phyloP scores from a whole-genome alignment of 2,888 invertebrate species.

The Drosophila bunnanda region DNA sequence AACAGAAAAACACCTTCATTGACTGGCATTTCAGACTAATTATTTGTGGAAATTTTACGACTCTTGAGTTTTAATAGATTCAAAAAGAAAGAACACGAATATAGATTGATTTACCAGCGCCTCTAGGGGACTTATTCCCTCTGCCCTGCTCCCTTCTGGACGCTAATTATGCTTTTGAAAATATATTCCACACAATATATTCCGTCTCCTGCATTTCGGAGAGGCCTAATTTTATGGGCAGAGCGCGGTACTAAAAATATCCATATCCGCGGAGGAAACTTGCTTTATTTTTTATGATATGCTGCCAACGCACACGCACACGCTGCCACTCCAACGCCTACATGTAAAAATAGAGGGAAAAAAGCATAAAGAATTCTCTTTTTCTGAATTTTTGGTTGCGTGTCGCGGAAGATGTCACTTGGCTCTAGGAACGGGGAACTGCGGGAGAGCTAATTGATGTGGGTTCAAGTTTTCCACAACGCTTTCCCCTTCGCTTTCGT shows the following conservation, averaged over 20 bases:
- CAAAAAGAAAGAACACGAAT: constrained; percentile 3
- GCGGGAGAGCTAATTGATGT: constrained; percentile 72
- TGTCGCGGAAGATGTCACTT: constrained; percentile 49
- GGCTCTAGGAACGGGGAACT: constrained; percentile 4
- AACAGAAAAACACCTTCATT: not conserved
- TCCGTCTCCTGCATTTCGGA: constrained; percentile 56
- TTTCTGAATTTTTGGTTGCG: constrained; percentile 56
- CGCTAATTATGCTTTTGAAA: constrained; percentile 12
- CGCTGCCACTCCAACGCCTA: constrained; percentile 36
- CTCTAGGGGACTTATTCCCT: not conserved
- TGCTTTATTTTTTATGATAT: constrained; percentile 37
- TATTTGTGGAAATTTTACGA: constrained; percentile 34
- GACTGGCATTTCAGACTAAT: constrained; percentile 8
- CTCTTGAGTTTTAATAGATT: constrained; percentile 11
- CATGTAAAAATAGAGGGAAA: constrained; percentile 67
- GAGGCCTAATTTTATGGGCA: constrained; percentile 63
- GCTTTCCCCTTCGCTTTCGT: not conserved
- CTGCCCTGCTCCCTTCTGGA: not conserved
- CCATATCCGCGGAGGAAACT: constrained; percentile 8
- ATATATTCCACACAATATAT: constrained; percentile 15
- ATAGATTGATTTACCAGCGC: constrained; percentile 27
- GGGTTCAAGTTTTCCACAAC: constrained; percentile 38
- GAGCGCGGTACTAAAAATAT: constrained; percentile 37
- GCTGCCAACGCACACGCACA: constrained; percentile 38
- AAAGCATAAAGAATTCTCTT: constrained; percentile 46